A percentile compares a stretch with the other conserved stretches of the same genome.
These are phyloP conservation scores for Chironomus striatipennis DNA, from an alignment of 1,140 invertebrate species.

Conservation along the genomic window DNA sequence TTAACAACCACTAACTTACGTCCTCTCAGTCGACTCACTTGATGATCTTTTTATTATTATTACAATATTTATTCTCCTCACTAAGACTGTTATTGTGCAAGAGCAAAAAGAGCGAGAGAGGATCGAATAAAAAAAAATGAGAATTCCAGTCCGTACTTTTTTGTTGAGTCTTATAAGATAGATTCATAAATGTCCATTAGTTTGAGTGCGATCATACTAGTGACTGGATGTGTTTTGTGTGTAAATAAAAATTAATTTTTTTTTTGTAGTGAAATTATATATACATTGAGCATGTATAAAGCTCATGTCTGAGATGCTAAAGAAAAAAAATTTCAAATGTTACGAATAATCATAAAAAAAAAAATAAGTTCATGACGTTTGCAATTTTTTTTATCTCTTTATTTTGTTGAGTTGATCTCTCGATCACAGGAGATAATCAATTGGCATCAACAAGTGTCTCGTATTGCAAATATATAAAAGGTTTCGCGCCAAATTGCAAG, in stretches of 20 bases:
- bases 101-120: background rate
- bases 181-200: background rate
- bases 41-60: no score
- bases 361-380: background rate
- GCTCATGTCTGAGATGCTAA: no score
- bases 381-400: background rate
- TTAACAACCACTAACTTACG: background rate
- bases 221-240: slow-evolving; percentile 17
- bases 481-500: background rate
- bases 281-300: no score
- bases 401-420: background rate
- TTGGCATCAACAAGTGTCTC: background rate
- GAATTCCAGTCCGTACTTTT: no score
- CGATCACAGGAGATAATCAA: background rate
- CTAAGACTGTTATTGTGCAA: background rate
- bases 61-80: no score
- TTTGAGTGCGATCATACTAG: slow-evolving; percentile 7
- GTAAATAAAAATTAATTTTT: background rate
- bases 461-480: background rate
- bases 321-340: no score
- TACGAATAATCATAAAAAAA: background rate
- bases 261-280: background rate
- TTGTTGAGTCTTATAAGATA: slow-evolving; percentile 17
- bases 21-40: background rate
- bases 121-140: background rate